Evolutionary conservation across 2,113 vertebrate species (phyloP).

Genomic region (Piaya cayana): DNA sequence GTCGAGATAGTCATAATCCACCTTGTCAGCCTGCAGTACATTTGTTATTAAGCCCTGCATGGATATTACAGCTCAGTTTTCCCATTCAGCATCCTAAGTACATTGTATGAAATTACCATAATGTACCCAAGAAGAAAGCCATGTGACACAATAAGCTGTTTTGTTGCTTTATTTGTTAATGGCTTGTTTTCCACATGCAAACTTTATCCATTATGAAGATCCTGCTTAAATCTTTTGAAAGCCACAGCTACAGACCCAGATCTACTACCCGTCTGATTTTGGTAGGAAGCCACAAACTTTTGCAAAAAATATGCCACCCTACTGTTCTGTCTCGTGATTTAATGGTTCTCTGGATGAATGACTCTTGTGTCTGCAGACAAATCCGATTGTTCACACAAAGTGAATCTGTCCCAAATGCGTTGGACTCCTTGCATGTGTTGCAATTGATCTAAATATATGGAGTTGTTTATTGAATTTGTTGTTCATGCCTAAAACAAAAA

Average conservation of each 20-base stretch:
- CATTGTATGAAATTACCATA: background rate
- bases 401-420: background rate
- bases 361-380: background rate
- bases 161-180: background rate
- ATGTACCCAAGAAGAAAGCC: rapidly evolving
- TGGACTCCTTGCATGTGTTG: background rate
- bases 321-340: background rate
- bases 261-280: background rate
- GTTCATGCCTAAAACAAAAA: background rate
- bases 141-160: background rate
- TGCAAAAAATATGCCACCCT: background rate
- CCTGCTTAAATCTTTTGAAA: background rate
- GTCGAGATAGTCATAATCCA: background rate
- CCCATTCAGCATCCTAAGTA: background rate
- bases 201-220: background rate
- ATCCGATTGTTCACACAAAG: background rate
- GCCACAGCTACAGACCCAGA: background rate
- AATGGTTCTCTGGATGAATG: background rate
- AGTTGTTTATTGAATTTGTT: background rate
- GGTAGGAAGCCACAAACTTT: constrained; percentile 1
- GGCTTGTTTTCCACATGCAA: background rate
- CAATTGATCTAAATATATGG: background rate
- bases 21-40: background rate
- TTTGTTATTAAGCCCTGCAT: background rate
- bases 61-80: background rate